These are phyloP conservation scores for Hypotaenidia okinawae DNA, from an alignment of 2,797 vertebrate species.

Conservation along the genomic window DNA sequence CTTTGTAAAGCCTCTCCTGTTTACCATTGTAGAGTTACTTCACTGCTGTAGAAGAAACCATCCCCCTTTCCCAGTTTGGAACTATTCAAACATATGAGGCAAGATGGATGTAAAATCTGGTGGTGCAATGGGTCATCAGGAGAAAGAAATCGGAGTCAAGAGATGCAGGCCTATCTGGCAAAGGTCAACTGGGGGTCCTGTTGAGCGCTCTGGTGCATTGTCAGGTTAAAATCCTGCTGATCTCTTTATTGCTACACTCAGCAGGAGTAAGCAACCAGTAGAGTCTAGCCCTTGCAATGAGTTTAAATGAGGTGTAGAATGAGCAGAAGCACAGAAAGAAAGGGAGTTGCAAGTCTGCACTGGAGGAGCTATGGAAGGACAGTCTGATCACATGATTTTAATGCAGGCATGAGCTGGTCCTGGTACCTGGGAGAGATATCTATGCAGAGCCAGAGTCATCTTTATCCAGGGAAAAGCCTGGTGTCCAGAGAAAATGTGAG, in stretches of 20 bases:
- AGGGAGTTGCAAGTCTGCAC: neutral
- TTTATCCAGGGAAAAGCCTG: neutral
- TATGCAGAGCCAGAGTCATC: neutral
- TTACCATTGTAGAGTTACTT: neutral
- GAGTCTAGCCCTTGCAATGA: neutral
- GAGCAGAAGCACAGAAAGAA: neutral
- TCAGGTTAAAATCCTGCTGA: neutral
- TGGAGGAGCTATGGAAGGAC: neutral
- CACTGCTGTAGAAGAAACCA: neutral
- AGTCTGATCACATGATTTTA: neutral
- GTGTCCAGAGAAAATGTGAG: neutral
- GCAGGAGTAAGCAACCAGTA: neutral
- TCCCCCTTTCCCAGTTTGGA: neutral
- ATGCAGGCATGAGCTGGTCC: neutral
- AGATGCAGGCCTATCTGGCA: neutral
- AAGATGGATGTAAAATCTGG: neutral
- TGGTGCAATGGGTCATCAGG: neutral
- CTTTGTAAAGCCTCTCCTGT: neutral
- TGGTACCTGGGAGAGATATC: neutral
- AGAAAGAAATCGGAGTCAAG: neutral
- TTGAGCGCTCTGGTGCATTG: neutral
- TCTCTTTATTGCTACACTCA: neutral
- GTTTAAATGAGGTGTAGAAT: neutral
- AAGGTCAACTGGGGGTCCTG: neutral
- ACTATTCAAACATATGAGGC: neutral